Percentiles rank a stretch among this genome's conserved stretches.
Evolutionary conservation across 2,888 invertebrate species (phyloP).

Genomic region (Ornithoptera alexandrae): DNA sequence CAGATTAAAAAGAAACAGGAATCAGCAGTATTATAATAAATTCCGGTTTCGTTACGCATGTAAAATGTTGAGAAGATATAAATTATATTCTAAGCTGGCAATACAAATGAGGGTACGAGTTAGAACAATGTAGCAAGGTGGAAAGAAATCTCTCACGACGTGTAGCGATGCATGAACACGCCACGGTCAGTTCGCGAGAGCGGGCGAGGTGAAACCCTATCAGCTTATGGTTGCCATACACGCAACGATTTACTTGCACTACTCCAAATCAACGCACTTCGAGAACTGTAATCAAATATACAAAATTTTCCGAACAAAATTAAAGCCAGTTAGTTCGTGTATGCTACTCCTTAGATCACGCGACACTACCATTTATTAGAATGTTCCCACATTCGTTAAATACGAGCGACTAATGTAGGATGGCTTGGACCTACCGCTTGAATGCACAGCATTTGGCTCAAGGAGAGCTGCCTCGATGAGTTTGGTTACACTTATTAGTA

Average conservation of each 20-base stretch:
- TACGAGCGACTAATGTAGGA: slow-evolving; percentile 7
- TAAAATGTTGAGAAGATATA: slow-evolving; percentile 14
- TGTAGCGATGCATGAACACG: slow-evolving; percentile 67
- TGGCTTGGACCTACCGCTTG: slow-evolving; percentile 13
- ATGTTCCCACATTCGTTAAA: slow-evolving; percentile 29
- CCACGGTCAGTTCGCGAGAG: slow-evolving; percentile 67
- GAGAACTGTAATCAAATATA: not conserved
- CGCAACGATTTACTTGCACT: slow-evolving; percentile 35
- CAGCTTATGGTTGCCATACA: slow-evolving; percentile 10
- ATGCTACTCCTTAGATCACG: slow-evolving; percentile 50
- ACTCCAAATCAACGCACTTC: not conserved
- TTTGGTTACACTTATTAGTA: slow-evolving; percentile 21
- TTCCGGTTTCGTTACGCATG: slow-evolving; percentile 21
- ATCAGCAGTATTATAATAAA: slow-evolving; percentile 20
- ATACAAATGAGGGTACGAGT: slow-evolving; percentile 57
- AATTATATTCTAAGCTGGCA: slow-evolving; percentile 42
- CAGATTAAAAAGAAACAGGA: slow-evolving; percentile 4
- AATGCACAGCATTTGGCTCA: slow-evolving; percentile 27
- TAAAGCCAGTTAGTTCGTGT: slow-evolving; percentile 30
- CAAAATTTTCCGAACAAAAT: not conserved
- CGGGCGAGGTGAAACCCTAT: slow-evolving; percentile 33
- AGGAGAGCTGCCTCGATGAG: slow-evolving; percentile 29
- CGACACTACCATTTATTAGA: slow-evolving; percentile 40
- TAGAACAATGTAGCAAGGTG: slow-evolving; percentile 60
- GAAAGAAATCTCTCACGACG: slow-evolving; percentile 69